Conservation (phyloP, 2,113 vertebrate genomes). For the Irena cyanogastra region DNA sequence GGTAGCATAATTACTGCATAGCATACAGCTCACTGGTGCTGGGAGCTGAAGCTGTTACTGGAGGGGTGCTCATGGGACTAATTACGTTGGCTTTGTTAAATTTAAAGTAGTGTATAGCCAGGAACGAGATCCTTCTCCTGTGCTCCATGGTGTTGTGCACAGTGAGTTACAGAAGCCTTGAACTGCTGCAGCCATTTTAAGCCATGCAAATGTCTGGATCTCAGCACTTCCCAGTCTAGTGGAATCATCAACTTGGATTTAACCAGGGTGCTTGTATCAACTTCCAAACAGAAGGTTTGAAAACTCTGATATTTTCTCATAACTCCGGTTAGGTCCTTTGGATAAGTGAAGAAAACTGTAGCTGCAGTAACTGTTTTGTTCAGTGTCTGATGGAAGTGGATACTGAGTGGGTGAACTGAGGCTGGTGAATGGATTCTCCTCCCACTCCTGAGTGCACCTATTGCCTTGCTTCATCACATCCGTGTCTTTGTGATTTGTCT, state of each 20-base stretch:
- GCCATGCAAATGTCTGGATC: neutral
- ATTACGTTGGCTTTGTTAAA: constrained; percentile 59
- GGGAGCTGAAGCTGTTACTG: constrained; percentile 39
- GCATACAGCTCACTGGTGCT: constrained; percentile 23
- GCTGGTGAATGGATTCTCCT: neutral
- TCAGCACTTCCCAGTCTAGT: neutral
- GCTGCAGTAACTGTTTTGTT: neutral
- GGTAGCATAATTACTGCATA: constrained; percentile 65
- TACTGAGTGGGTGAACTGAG: neutral
- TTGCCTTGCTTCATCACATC: neutral
- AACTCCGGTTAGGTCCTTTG: neutral
- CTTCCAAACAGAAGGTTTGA: neutral
- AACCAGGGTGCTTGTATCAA: neutral
- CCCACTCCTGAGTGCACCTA: neutral
- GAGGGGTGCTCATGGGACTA: constrained; percentile 57
- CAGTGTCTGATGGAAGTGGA: neutral
- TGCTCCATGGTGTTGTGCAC: neutral
- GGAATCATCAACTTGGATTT: neutral
- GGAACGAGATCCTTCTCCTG: constrained; percentile 17
- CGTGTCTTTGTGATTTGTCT: neutral
- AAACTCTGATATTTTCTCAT: neutral
- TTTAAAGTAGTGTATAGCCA: constrained; percentile 40
- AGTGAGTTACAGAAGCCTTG: neutral
- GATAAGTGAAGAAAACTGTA: neutral
- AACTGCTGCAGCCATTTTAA: constrained; percentile 48